A percentile compares a stretch with the other conserved stretches of the same genome.
These are phyloP conservation scores for Microctenopoma lineatum DNA, from an alignment of 2,797 vertebrate genomes.

Conservation along the genomic window DNA sequence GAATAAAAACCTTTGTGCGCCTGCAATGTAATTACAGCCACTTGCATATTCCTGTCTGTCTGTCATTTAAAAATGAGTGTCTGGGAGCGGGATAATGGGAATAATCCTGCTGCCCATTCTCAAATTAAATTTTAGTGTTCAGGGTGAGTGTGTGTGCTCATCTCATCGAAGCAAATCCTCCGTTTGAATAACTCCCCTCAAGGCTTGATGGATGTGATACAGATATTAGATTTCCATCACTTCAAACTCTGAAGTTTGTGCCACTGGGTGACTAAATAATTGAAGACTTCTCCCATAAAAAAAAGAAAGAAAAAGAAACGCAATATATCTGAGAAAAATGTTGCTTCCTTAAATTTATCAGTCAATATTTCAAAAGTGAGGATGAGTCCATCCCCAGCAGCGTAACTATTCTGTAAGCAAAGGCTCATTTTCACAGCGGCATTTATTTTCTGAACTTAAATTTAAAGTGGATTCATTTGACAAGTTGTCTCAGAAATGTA, in stretches of 20 bases:
- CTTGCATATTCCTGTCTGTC: conserved; percentile 63
- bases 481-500: too few relatives aligned
- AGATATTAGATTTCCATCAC: conserved; percentile 82
- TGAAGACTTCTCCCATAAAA: conserved; percentile 64
- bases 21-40: conserved; percentile 64
- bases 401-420: conserved; percentile 26
- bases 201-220: conserved; percentile 76
- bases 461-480: neutral
- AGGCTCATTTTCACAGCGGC: conserved; percentile 9
- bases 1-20: conserved; percentile 25
- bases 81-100: conserved; percentile 72
- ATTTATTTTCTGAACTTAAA: conserved; percentile 20
- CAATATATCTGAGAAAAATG: conserved; percentile 68
- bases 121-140: conserved; percentile 75
- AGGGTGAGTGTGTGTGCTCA: conserved; percentile 44
- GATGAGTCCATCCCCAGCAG: conserved; percentile 35
- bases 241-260: conserved; percentile 66
- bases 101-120: conserved; percentile 76
- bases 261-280: conserved; percentile 77
- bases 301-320: conserved; percentile 37
- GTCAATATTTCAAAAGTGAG: conserved; percentile 63
- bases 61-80: conserved; percentile 73
- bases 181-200: conserved; percentile 68
- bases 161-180: conserved; percentile 56
- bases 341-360: conserved; percentile 58